These are phyloP conservation scores for Panulirus ornatus DNA, from an alignment of 1,140 invertebrate species.

Conservation along the genomic window DNA sequence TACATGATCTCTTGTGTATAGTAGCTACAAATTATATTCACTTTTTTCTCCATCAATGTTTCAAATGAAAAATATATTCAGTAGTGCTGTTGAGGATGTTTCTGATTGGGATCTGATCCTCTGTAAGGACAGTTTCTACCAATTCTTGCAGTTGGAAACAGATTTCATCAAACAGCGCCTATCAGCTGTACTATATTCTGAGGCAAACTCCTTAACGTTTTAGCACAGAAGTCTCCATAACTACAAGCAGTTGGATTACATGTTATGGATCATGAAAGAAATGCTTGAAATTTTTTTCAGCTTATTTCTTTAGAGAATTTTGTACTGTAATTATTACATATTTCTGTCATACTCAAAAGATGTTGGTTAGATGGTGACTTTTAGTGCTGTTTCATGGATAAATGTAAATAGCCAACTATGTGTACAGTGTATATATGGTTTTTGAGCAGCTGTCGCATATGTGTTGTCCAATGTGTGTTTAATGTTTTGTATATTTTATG, in stretches of 20 bases:
- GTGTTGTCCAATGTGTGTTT: slow-evolving; percentile 2
- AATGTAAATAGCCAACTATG: slow-evolving; percentile 29
- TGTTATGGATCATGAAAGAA: not conserved
- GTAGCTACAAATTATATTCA: no score
- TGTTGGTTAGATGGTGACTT: not conserved
- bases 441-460: slow-evolving; percentile 1
- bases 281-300: not conserved
- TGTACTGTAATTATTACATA: not conserved
- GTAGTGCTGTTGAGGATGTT: not conserved
- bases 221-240: not conserved
- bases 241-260: not conserved
- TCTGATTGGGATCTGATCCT: not conserved
- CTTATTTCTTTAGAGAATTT: not conserved
- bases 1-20: not conserved
- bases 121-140: not conserved
- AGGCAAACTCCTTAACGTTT: not conserved
- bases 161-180: not conserved
- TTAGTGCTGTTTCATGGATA: slow-evolving; percentile 11
- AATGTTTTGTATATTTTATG: slow-evolving; percentile 12
- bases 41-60: no score
- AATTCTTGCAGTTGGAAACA: not conserved
- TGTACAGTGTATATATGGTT: slow-evolving; percentile 30
- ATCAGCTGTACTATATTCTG: slow-evolving; percentile 6
- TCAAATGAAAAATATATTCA: not conserved
- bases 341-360: not conserved